These are phyloP conservation scores for Pterostichus niger DNA, from an alignment of 2,888 invertebrate species.

Conservation along the genomic window DNA sequence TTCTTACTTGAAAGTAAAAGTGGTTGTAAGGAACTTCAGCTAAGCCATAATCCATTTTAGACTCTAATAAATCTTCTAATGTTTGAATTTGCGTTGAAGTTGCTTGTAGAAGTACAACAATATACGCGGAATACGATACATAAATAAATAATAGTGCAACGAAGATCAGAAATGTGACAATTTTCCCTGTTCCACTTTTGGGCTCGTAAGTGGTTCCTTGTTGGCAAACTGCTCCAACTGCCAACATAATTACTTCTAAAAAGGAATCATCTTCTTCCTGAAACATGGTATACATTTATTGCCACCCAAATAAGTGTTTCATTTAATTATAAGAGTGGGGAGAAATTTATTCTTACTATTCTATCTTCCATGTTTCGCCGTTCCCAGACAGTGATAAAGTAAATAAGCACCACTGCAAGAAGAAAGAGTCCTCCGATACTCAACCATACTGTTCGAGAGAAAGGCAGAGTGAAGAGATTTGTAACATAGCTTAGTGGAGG, in stretches of 20 bases:
- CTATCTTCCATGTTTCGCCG: constrained; percentile 5
- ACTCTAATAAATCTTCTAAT: constrained; percentile 79
- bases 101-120: constrained; percentile 83
- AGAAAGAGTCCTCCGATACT: constrained; percentile 78
- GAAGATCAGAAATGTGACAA: constrained; percentile 72
- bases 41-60: constrained; percentile 81
- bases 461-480: constrained; percentile 84
- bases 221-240: constrained; percentile 78
- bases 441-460: constrained; percentile 82
- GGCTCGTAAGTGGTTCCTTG: constrained; percentile 78
- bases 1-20: constrained; percentile 83
- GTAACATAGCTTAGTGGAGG: constrained; percentile 83
- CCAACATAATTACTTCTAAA: constrained; percentile 74
- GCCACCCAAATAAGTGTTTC: too few species aligned
- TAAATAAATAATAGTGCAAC: constrained; percentile 80
- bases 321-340: neutral
- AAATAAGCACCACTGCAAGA: constrained; percentile 77
- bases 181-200: constrained; percentile 77
- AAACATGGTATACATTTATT: neutral
- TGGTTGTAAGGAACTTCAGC: constrained; percentile 80
- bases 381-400: constrained; percentile 76
- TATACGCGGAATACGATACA: constrained; percentile 84
- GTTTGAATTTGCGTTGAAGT: constrained; percentile 81
- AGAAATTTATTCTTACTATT: neutral
- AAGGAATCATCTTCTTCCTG: constrained; percentile 64